Conservation (phyloP, 1,140 invertebrate genomes). For the Dinoponera quadriceps region DNA sequence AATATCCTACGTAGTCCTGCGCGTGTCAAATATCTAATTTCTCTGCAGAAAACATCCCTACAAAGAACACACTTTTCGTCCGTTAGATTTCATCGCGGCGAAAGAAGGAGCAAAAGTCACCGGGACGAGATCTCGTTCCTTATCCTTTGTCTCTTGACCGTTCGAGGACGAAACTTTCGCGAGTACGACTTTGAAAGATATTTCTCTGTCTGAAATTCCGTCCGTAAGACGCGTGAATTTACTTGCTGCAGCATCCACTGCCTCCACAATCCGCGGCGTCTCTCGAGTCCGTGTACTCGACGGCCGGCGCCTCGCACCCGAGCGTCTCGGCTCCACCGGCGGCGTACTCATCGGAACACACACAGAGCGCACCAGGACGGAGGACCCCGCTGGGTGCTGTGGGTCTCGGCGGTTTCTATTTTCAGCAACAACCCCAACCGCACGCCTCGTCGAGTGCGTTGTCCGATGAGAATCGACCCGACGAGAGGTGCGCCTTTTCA, state of each 20-base stretch:
- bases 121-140: too few relatives aligned
- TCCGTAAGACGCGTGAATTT: too few relatives aligned
- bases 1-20: too few relatives aligned
- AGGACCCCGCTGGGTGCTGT: constrained; percentile 93
- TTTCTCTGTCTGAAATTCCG: too few relatives aligned
- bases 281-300: constrained; percentile 80
- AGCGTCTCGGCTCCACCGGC: constrained; percentile 73
- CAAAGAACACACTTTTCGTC: neutral
- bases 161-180: too few relatives aligned
- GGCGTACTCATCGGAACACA: constrained; percentile 86
- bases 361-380: constrained; percentile 89
- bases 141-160: too few relatives aligned
- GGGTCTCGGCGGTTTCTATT: constrained; percentile 92
- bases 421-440: constrained; percentile 86
- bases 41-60: too few relatives aligned
- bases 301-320: constrained; percentile 78
- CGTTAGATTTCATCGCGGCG: too few relatives aligned
- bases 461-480: constrained; percentile 93
- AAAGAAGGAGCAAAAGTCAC: too few relatives aligned
- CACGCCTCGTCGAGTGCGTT: constrained; percentile 85
- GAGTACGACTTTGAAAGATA: too few relatives aligned
- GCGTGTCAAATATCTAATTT: too few relatives aligned
- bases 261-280: constrained; percentile 75
- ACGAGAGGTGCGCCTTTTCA: constrained; percentile 77
- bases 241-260: constrained; percentile 74